Percentiles rank a stretch among this genome's conserved stretches.
These are phyloP conservation scores for Candidula unifasciata DNA, from an alignment of 2,888 invertebrate genomes.

Conservation along the genomic window DNA sequence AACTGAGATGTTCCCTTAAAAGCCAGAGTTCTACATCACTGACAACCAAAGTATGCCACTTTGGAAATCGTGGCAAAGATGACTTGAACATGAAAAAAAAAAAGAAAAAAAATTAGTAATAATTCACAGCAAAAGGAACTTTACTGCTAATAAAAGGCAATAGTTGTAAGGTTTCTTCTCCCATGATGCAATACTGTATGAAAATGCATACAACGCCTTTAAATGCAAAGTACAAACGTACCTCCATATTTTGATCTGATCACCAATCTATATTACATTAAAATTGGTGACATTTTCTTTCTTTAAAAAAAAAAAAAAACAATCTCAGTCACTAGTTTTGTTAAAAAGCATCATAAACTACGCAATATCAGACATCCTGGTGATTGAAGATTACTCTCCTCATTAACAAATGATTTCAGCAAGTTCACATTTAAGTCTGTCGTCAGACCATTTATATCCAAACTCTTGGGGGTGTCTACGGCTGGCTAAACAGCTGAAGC, in stretches of 20 bases:
- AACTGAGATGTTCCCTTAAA: constrained; percentile 51
- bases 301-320: constrained; percentile 14
- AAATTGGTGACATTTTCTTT: not conserved
- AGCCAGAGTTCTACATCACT: constrained; percentile 41
- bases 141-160: constrained; percentile 51
- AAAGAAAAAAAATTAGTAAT: constrained; percentile 29
- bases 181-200: constrained; percentile 32
- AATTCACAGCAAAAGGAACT: constrained; percentile 50
- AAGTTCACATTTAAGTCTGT: constrained; percentile 22
- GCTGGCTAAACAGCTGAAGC: no score
- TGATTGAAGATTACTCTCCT: constrained; percentile 22
- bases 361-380: not conserved
- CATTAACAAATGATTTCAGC: constrained; percentile 18
- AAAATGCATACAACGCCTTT: constrained; percentile 25
- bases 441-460: no score
- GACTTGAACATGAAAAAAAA: constrained; percentile 43
- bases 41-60: constrained; percentile 16
- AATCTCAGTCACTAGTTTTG: not conserved
- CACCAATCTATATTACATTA: constrained; percentile 23
- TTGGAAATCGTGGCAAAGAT: constrained; percentile 15
- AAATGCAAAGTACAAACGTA: not conserved
- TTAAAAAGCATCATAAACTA: constrained; percentile 5
- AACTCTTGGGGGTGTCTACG: no score
- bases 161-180: constrained; percentile 52
- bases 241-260: constrained; percentile 3